A percentile compares a stretch with the other conserved stretches of the same genome.
Conservation (phyloP, 1,140 invertebrate genomes). For the Scaptodrosophila lebanonensis region DNA sequence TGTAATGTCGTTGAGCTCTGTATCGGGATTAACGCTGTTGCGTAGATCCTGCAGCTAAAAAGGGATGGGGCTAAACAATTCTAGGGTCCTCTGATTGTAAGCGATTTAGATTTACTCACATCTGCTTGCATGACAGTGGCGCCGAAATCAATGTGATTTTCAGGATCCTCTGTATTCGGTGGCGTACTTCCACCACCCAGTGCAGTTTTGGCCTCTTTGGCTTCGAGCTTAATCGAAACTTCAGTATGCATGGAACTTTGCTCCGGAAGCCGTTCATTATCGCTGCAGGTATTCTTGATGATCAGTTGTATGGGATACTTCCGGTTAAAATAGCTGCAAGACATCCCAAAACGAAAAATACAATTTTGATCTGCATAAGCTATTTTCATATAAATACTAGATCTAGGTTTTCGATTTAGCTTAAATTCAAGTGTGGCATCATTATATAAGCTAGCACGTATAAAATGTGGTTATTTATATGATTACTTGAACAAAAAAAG, state of each 20-base stretch:
- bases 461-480: no score
- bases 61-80: background rate
- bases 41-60: constrained; percentile 57
- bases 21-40: constrained; percentile 57
- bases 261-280: constrained; percentile 1
- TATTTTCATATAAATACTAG: no score
- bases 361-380: background rate
- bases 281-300: constrained; percentile 43
- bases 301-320: constrained; percentile 91
- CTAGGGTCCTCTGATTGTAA: background rate
- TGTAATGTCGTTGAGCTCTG: constrained; percentile 43
- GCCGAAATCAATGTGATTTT: constrained; percentile 55
- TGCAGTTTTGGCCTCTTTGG: constrained; percentile 15
- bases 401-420: no score
- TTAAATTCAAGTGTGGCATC: no score
- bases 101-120: constrained; percentile 25
- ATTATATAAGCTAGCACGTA: no score
- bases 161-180: constrained; percentile 17
- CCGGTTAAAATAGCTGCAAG: constrained; percentile 86
- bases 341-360: background rate
- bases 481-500: no score
- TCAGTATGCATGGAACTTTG: constrained; percentile 4
- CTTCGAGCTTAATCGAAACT: background rate
- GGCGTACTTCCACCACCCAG: constrained; percentile 19
- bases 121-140: constrained; percentile 55